Percentiles rank a stretch among this genome's conserved stretches.
Evolutionary conservation across 2,888 invertebrate species (phyloP).

Genomic region (Phaonia tiefii): DNA sequence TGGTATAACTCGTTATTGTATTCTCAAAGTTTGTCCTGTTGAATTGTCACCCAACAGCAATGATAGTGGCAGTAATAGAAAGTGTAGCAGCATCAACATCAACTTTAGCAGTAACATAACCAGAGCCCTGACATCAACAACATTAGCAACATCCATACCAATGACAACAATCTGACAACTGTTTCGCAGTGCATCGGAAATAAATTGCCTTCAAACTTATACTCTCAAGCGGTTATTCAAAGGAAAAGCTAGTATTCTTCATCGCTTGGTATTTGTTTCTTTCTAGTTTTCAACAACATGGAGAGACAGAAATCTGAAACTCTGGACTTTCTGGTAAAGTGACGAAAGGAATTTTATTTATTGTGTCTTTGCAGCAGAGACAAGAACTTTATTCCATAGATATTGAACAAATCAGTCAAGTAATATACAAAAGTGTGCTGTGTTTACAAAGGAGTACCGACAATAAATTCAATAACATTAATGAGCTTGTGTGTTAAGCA

Average conservation of each 20-base stretch:
- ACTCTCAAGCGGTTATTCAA: background rate
- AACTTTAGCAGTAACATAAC: background rate
- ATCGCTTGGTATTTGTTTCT: too few species aligned
- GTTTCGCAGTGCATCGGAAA: conserved; percentile 44
- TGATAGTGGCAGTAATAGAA: too few species aligned
- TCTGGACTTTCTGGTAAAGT: background rate
- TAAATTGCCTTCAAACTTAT: conserved; percentile 47
- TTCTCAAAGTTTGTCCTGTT: conserved; percentile 22
- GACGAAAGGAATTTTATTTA: conserved; percentile 20
- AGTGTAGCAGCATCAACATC: background rate
- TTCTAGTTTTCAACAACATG: too few species aligned
- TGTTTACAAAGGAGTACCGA: conserved; percentile 23
- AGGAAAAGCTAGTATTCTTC: conserved; percentile 12
- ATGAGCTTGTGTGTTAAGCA: conserved; percentile 45
- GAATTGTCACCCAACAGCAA: conserved; percentile 16
- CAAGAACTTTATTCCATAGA: too few species aligned
- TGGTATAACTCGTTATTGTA: background rate
- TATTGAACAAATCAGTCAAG: too few species aligned
- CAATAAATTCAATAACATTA: conserved; percentile 54
- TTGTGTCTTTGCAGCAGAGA: background rate
- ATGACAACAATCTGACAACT: conserved; percentile 43
- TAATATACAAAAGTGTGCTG: too few species aligned
- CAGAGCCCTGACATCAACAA: conserved; percentile 1
- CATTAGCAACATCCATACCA: conserved; percentile 11
- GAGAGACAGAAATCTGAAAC: too few species aligned